phyloP scores from a whole-genome alignment of 2,797 vertebrate species.

The Lateolabrax maculatus region DNA sequence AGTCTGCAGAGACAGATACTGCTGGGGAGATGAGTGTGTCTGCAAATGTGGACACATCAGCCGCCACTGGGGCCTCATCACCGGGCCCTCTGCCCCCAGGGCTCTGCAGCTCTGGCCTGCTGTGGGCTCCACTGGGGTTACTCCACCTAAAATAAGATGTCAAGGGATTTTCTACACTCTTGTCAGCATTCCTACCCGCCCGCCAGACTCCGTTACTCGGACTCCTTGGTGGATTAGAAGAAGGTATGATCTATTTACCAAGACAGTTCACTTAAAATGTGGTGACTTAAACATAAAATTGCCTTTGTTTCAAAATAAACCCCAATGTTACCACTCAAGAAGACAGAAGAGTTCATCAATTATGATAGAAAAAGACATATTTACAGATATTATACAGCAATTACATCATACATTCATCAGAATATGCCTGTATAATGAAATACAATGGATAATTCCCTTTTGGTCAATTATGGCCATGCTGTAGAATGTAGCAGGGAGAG shows the following conservation, averaged over 20 bases:
- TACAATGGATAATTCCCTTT: conserved; percentile 15
- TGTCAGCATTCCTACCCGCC: conserved; percentile 79
- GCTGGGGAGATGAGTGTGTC: conserved; percentile 73
- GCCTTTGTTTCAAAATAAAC: conserved; percentile 36
- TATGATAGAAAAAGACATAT: background rate
- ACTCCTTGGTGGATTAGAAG: conserved; percentile 72
- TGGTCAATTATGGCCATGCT: conserved; percentile 44
- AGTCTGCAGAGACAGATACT: conserved; percentile 82
- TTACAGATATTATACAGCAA: background rate
- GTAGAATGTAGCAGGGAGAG: conserved; percentile 14
- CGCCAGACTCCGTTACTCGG: conserved; percentile 62
- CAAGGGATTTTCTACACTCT: conserved; percentile 81
- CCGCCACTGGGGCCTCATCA: conserved; percentile 69
- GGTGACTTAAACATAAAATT: conserved; percentile 15
- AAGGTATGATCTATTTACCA: conserved; percentile 72
- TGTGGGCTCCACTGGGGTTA: conserved; percentile 64
- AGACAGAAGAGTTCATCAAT: background rate
- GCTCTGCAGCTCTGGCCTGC: conserved; percentile 63
- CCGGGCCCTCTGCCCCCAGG: conserved; percentile 70
- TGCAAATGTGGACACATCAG: conserved; percentile 75
- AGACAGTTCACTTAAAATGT: conserved; percentile 56
- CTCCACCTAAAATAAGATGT: conserved; percentile 82
- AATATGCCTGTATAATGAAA: conserved; percentile 6
- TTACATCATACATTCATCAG: conserved; percentile 20
- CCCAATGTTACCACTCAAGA: background rate